phyloP scores from a whole-genome alignment of 1,140 invertebrate species.

The Homarus americanus region DNA sequence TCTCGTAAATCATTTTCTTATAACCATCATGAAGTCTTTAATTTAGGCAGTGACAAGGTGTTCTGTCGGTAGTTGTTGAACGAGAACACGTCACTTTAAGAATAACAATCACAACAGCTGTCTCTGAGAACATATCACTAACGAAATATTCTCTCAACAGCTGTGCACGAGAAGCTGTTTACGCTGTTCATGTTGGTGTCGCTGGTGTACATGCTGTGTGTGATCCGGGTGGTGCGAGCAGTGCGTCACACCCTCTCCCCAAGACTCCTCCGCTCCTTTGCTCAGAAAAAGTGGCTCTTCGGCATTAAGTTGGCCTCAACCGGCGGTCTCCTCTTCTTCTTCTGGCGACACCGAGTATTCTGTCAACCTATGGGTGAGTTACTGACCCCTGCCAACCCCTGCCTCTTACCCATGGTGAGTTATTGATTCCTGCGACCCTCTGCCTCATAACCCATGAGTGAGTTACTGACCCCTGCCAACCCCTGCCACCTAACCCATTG shows the following conservation, averaged over 20 bases:
- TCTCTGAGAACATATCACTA: not conserved
- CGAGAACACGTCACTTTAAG: not conserved
- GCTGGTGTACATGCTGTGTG: slow-evolving; percentile 89
- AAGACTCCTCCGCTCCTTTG: slow-evolving; percentile 80
- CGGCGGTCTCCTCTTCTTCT: slow-evolving; percentile 89
- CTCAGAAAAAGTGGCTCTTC: slow-evolving; percentile 87
- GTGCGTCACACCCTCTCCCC: slow-evolving; percentile 78
- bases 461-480: too few species aligned
- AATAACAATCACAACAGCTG: not conserved
- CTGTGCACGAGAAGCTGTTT: slow-evolving; percentile 83
- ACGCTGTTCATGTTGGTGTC: slow-evolving; percentile 94
- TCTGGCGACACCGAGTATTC: slow-evolving; percentile 90
- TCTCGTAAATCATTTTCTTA: too few species aligned
- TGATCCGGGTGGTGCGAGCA: slow-evolving; percentile 80
- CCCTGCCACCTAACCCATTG: too few species aligned
- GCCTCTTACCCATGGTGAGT: too few species aligned
- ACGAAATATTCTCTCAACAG: slow-evolving; percentile 50
- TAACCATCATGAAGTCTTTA: too few species aligned
- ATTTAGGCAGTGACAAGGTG: not conserved
- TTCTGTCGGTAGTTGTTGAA: not conserved
- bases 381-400: not conserved
- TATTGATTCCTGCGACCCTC: not conserved
- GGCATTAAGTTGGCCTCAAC: slow-evolving; percentile 87
- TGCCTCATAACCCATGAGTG: too few species aligned
- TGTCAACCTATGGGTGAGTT: slow-evolving; percentile 91